Conservation (phyloP, 2,888 invertebrate species). For the Drosophila aldrichi region DNA sequence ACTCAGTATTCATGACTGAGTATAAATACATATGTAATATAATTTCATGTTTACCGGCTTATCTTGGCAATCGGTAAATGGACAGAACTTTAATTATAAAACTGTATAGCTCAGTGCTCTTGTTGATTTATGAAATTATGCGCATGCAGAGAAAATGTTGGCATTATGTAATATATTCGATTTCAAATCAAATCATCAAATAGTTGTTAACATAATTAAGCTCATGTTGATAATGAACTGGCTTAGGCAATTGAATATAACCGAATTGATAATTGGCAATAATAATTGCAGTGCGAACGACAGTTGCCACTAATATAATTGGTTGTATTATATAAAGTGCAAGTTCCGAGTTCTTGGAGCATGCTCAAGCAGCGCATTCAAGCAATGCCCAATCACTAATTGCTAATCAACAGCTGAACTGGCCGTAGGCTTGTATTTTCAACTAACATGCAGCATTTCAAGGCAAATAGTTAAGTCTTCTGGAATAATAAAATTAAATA, state of each 20-base stretch:
- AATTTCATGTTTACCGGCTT: background rate
- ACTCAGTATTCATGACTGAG: background rate
- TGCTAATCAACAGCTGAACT: background rate
- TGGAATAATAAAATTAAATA: background rate
- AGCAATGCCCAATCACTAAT: background rate
- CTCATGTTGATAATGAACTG: background rate
- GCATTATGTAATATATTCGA: background rate
- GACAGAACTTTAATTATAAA: background rate
- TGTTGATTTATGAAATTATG: background rate
- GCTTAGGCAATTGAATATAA: background rate
- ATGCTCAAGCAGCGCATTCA: background rate
- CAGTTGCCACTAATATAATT: background rate
- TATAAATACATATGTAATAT: background rate
- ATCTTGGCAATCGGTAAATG: background rate
- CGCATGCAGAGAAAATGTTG: background rate
- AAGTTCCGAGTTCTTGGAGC: background rate
- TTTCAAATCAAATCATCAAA: constrained; percentile 1
- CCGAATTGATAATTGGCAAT: background rate
- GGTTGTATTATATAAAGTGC: background rate
- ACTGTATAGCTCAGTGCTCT: background rate
- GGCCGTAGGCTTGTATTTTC: background rate
- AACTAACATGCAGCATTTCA: background rate
- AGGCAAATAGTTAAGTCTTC: background rate
- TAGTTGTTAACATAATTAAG: background rate
- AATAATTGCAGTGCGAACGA: background rate